These are phyloP conservation scores for Silurus asotus DNA, from an alignment of 2,113 vertebrate species.

Conservation along the genomic window DNA sequence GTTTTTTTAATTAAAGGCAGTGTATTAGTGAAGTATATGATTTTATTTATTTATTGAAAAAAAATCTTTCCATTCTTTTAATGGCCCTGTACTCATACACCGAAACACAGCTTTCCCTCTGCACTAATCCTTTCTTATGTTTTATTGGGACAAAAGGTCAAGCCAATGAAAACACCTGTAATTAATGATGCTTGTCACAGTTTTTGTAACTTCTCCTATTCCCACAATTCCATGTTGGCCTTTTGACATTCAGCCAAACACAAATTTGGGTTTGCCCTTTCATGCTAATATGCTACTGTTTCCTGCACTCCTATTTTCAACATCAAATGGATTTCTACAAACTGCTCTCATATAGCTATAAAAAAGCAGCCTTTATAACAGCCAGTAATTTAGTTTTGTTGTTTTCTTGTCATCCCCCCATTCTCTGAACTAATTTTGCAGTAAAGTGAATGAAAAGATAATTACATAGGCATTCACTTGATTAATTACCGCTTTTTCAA, in stretches of 20 bases:
- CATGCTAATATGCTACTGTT: neutral
- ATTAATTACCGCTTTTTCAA: constrained; percentile 60
- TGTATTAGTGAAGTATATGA: too few relatives aligned
- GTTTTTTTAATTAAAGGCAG: too few relatives aligned
- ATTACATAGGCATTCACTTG: constrained; percentile 59
- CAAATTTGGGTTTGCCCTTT: neutral
- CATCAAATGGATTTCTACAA: constrained; percentile 4
- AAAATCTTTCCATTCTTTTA: neutral
- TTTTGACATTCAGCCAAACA: constrained; percentile 49
- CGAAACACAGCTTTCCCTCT: neutral
- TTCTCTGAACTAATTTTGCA: constrained; percentile 27
- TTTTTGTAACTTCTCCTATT: constrained; percentile 61
- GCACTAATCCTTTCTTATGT: constrained; percentile 19
- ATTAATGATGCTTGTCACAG: constrained; percentile 63
- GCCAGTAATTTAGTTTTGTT: constrained; percentile 5
- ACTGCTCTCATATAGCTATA: neutral
- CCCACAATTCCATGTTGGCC: constrained; percentile 52
- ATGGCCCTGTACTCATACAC: neutral
- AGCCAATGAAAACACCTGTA: constrained; percentile 47
- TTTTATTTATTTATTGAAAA: too few relatives aligned
- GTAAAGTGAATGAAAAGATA: constrained; percentile 46
- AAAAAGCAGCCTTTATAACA: constrained; percentile 16
- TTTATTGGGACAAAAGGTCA: constrained; percentile 54
- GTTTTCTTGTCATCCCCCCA: neutral
- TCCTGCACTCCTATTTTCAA: neutral